These are phyloP conservation scores for Lota lota DNA, from an alignment of 2,113 vertebrate genomes.

Conservation along the genomic window DNA sequence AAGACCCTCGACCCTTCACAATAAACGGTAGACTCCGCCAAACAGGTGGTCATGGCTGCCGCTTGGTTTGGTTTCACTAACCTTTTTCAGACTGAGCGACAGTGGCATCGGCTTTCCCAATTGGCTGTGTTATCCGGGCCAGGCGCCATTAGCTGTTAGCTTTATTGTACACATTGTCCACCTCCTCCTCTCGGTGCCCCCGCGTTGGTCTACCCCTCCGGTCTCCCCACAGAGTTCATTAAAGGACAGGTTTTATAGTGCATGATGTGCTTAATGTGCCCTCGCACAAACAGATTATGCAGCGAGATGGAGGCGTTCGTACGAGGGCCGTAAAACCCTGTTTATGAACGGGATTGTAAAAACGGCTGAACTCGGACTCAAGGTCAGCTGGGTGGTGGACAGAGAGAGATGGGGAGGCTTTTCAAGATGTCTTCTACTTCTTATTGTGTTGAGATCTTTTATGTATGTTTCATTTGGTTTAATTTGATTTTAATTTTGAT, in stretches of 20 bases:
- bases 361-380: slow-evolving; percentile 79
- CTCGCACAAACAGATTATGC: slow-evolving; percentile 90
- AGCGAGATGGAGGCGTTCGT: slow-evolving; percentile 86
- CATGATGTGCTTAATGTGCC: slow-evolving; percentile 90
- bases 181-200: too few relatives aligned
- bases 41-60: too few relatives aligned
- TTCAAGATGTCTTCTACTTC: slow-evolving; percentile 55
- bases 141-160: too few relatives aligned
- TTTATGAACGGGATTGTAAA: slow-evolving; percentile 88
- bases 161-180: too few relatives aligned
- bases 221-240: slow-evolving; percentile 83
- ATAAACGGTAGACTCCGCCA: too few relatives aligned
- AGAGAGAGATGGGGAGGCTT: slow-evolving; percentile 52
- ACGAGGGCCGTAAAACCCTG: slow-evolving; percentile 87
- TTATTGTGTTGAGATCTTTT: slow-evolving; percentile 26
- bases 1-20: too few relatives aligned
- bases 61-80: too few relatives aligned
- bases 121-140: too few relatives aligned
- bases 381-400: slow-evolving; percentile 75
- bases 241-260: slow-evolving; percentile 90
- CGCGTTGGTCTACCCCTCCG: slow-evolving; percentile 58
- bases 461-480: too few relatives aligned
- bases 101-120: too few relatives aligned
- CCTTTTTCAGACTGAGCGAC: too few relatives aligned
- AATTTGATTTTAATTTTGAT: too few relatives aligned